Evolutionary conservation across 2,113 vertebrate species (phyloP).

Genomic region (Pholis gunnellus): DNA sequence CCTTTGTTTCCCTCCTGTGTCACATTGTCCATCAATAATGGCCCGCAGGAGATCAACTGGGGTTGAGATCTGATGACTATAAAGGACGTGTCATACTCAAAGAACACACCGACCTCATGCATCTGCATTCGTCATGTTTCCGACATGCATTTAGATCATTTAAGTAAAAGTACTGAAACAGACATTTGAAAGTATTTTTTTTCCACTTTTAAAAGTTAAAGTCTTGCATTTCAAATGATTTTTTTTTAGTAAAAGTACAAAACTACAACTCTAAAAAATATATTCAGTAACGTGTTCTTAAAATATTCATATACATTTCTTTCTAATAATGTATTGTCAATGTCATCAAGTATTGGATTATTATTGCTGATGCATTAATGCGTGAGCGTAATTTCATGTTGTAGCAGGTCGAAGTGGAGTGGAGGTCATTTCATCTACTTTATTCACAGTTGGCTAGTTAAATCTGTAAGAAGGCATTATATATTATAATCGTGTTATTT

Average conservation of each 20-base stretch:
- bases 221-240: neutral
- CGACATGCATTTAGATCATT: neutral
- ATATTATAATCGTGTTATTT: no score
- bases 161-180: no score
- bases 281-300: neutral
- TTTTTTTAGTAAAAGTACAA: neutral
- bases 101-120: neutral
- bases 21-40: neutral
- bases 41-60: neutral
- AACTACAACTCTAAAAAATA: neutral
- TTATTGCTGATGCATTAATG: neutral
- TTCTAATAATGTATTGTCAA: neutral
- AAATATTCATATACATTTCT: neutral
- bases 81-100: neutral
- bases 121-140: neutral
- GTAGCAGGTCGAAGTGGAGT: neutral
- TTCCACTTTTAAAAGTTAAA: neutral
- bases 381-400: neutral
- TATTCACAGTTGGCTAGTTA: neutral
- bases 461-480: no score
- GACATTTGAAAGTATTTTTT: neutral
- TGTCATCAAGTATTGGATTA: neutral
- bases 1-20: neutral
- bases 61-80: neutral
- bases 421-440: neutral